Evolutionary conservation across 2,797 vertebrate species (phyloP).

Genomic region (Ambastaia sidthimunki): DNA sequence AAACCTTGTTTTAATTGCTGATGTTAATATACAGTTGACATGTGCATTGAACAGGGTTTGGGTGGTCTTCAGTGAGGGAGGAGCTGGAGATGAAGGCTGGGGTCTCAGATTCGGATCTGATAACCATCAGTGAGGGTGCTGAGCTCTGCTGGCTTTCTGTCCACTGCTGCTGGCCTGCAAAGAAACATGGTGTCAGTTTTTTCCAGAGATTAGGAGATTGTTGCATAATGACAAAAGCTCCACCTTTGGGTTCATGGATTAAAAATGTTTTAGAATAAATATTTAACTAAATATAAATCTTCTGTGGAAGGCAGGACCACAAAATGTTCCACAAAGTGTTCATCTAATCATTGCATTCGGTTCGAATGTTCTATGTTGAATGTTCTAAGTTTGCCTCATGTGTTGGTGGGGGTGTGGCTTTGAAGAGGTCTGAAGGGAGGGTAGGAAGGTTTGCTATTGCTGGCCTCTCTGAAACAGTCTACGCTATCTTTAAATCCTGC

Average conservation of each 20-base stretch:
- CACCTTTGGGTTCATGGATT: neutral
- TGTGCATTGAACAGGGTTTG: constrained; percentile 45
- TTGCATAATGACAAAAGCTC: neutral
- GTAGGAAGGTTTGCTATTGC: too few relatives aligned
- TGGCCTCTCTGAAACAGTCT: neutral
- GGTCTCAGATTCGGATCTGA: constrained; percentile 91
- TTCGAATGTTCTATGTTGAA: too few relatives aligned
- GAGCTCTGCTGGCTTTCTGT: constrained; percentile 88
- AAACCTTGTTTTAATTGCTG: neutral
- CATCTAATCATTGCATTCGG: too few relatives aligned
- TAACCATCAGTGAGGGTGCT: constrained; percentile 90
- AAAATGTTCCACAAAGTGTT: too few relatives aligned
- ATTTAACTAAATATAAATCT: too few relatives aligned
- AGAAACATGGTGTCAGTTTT: constrained; percentile 30
- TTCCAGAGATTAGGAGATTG: constrained; percentile 9
- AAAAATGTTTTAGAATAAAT: neutral
- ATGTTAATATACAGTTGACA: constrained; percentile 52
- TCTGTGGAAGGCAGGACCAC: too few relatives aligned
- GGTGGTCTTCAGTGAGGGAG: constrained; percentile 51
- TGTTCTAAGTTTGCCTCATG: too few relatives aligned
- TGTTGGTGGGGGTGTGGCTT: too few relatives aligned
- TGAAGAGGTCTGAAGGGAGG: too few relatives aligned
- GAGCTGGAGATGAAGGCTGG: constrained; percentile 10
- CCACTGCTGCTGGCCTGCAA: constrained; percentile 84
- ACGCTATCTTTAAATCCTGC: neutral